These are phyloP conservation scores for Rapana venosa DNA, from an alignment of 2,888 invertebrate genomes.

Conservation along the genomic window DNA sequence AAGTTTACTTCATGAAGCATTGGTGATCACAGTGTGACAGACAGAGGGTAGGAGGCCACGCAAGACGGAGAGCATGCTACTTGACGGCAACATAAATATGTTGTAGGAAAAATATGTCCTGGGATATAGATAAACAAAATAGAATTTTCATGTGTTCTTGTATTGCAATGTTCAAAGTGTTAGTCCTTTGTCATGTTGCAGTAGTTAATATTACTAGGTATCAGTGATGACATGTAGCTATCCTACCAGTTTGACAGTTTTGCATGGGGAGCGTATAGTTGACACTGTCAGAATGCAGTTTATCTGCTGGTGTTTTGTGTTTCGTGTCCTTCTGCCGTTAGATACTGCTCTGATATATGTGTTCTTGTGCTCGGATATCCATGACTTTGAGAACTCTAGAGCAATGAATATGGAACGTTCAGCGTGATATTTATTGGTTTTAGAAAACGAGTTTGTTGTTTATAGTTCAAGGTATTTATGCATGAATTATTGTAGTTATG, in stretches of 20 bases:
- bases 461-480: neutral
- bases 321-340: constrained; percentile 1
- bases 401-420: neutral
- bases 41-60: neutral
- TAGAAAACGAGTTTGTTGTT: neutral
- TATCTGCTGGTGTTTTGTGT: constrained; percentile 16
- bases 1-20: neutral
- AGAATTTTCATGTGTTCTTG: neutral
- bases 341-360: neutral
- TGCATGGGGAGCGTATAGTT: constrained; percentile 6
- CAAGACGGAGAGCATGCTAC: neutral
- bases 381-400: neutral
- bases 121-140: constrained; percentile 1
- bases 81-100: neutral
- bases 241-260: neutral
- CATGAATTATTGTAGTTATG: neutral
- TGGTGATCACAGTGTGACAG: neutral
- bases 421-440: neutral
- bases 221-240: constrained; percentile 1
- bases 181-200: constrained; percentile 2
- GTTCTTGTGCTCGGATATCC: neutral
- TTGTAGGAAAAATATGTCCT: neutral
- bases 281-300: neutral
- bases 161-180: neutral
- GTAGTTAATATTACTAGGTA: neutral